phyloP scores from a whole-genome alignment of 2,888 invertebrate species.

The Nycteola revayana region DNA sequence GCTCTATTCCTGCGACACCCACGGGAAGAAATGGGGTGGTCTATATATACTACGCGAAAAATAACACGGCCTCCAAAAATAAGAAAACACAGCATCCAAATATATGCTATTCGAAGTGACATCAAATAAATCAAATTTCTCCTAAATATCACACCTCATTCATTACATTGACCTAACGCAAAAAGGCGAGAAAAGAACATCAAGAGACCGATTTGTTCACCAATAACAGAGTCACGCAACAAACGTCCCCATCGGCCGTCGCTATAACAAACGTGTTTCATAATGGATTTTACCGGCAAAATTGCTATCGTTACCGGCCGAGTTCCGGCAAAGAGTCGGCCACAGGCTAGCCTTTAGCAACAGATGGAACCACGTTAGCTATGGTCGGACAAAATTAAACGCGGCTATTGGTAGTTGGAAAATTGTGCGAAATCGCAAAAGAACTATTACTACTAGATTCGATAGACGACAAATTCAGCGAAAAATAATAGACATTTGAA shows the following conservation, averaged over 20 bases:
- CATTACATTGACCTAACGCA: no score
- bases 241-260: slow-evolving; percentile 12
- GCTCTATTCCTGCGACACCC: no score
- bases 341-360: slow-evolving; percentile 52
- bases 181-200: neutral
- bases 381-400: slow-evolving; percentile 53
- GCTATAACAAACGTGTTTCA: slow-evolving; percentile 16
- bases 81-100: no score
- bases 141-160: no score
- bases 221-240: slow-evolving; percentile 13
- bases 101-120: no score
- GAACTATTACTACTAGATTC: slow-evolving; percentile 46
- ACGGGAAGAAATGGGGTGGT: no score
- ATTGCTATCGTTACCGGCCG: slow-evolving; percentile 54
- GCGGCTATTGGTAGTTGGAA: slow-evolving; percentile 44
- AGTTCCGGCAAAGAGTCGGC: slow-evolving; percentile 64
- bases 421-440: slow-evolving; percentile 40
- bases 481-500: no score
- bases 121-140: no score
- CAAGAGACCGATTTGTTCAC: slow-evolving; percentile 25
- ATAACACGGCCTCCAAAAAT: no score
- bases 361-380: slow-evolving; percentile 45
- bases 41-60: no score
- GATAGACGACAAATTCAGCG: slow-evolving; percentile 37
- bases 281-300: slow-evolving; percentile 53